Evolutionary conservation across 2,888 invertebrate species (phyloP), one percentile per base, ranked within the genome.

Genomic region (Heterodera filipjevi): DNA sequence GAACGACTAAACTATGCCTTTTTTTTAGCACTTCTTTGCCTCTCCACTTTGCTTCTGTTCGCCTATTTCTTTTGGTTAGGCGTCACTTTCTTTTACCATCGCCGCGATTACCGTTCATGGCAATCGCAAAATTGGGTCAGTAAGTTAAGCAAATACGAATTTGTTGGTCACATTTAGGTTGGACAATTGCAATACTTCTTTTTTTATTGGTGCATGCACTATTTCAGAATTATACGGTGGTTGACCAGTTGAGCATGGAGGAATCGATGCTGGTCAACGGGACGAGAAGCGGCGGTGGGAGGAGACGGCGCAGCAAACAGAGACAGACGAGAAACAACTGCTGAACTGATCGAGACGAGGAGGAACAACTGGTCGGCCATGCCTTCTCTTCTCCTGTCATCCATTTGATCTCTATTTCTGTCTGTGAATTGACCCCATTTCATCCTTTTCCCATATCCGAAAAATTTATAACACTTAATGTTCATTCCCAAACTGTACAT

Each of bases 221-320:
- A 10, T 39, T 75, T 19, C 19, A 75, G 75, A 46, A 75, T 46
- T 75, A 59, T 35, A 75, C 66, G 49, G 71, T 77, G n/a, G 71
- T 77, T 30, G 77, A 77, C 46, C 77, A 77, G 46, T 46, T 77
- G 44, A 77, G 77, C 44, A 53, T 77, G 33, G 77, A 77, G 46
- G 77, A 77, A 16, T 77, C 77, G 44, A 49, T 77, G 32, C 19
- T 77, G 22, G 32, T 77, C 27, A 77, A 77, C 76, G 71, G 77
- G 53, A 66, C 49, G 53, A 49, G 49, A n/a, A 64, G 77, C 46
- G 39, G 32, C 49, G 49, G 5, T 30, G 30, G 33, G 30, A 39
- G 33, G 30, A 39, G 22, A 27, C 19, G 59, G 27, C 59, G 59
- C n/a, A n/a, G 27, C 8, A 59, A 59, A n/a, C 22, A 59, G 59